Base-by-base conservation (phyloP, 2,113 vertebrate genomes). In the Hippocampus mohnikei region DNA sequence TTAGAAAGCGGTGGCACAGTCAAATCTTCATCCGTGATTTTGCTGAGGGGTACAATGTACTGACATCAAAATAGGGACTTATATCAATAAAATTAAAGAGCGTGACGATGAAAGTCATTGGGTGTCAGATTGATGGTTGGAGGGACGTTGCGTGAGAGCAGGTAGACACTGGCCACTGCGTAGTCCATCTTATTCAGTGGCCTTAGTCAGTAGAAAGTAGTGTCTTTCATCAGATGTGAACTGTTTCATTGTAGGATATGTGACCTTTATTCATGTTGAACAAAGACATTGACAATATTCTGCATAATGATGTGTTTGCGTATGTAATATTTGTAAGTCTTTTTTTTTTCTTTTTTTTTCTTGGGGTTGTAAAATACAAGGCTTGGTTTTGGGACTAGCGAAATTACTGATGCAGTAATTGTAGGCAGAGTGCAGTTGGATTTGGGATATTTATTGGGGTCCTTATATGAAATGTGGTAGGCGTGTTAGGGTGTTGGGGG, bases 361-460 rank as follows among this genome's bases (percentile, higher is more conserved):
- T 10, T 29, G 16, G 12, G 10, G 37, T 25, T 7, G 23, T 27
- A 48, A 55, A 58, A 23, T 41, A 8, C 42, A 52, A 41, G 62
- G 65, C 68, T 58, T 71, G n/a, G 48, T 73, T 75, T 77, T 80
- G 59, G 69, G 61, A 86, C 66, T 65, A 70, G 73, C 66, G 62
- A 15, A 50, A 72, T 67, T 70, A 20, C 72, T 67, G 66, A 37
- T 37, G 33, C 63, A 76, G 73, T 79, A 79, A 84, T 85, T 84
- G 67, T 81, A 71, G 73, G 72, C 74, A 77, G 75, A 70, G 70
- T 79, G 69, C 78, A 75, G 61, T 76, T 56, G n/a, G 72, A 73
- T 68, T 74, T 70, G 71, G 83, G 60, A 82, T 87, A 88, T 91
- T 90, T 90, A 86, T 89, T 86, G 79, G 78, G 79, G 71, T 81